A percentile compares a stretch with the other conserved stretches of the same genome.
phyloP scores from a whole-genome alignment of 1,140 invertebrate genomes.

The Tetranychus urticae region DNA sequence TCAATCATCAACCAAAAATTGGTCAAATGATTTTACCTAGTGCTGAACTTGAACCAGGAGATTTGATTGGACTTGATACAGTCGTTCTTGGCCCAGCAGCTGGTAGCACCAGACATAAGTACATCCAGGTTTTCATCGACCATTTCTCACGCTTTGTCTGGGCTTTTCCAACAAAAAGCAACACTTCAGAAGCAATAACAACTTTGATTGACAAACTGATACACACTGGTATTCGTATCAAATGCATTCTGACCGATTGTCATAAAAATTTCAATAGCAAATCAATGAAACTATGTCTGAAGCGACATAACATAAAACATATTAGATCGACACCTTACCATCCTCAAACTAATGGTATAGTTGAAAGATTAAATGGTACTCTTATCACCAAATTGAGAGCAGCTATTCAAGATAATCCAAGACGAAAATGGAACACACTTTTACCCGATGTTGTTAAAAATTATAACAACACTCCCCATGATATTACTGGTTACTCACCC shows the following conservation, averaged over 20 bases:
- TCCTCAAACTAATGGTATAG: conserved; percentile 12
- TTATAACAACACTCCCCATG: not conserved
- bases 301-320: not conserved
- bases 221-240: not conserved
- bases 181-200: not conserved
- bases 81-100: not conserved
- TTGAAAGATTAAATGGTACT: conserved; percentile 11
- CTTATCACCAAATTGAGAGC: not conserved
- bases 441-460: not conserved
- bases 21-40: not conserved
- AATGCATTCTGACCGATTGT: conserved; percentile 13
- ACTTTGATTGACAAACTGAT: not conserved
- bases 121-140: not conserved
- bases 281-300: not conserved
- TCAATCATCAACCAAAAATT: not conserved
- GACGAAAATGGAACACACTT: not conserved
- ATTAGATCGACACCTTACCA: not conserved
- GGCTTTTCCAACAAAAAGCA: not conserved
- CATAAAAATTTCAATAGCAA: conserved; percentile 7
- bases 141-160: not conserved
- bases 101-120: not conserved
- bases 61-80: not conserved
- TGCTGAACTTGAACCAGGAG: not conserved
- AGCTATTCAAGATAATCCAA: not conserved
- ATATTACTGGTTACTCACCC: not conserved